A percentile compares a stretch with the other conserved stretches of the same genome.
Evolutionary conservation across 2,113 vertebrate species (phyloP).

Genomic region (Callorhinus ursinus): DNA sequence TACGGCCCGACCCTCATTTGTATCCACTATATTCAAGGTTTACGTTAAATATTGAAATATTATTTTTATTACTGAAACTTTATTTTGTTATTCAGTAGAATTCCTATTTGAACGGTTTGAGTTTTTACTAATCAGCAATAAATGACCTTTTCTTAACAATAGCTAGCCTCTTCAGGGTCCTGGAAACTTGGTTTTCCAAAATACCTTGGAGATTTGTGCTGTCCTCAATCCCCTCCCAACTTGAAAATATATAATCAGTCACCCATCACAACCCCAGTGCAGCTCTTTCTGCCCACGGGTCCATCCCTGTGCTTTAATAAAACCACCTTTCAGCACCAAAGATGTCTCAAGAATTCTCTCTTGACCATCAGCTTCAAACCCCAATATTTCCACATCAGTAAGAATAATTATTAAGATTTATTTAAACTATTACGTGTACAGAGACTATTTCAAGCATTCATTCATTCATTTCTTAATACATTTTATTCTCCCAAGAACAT

Average conservation of each 20-base stretch:
- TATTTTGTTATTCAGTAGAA: not conserved
- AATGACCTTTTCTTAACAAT: not conserved
- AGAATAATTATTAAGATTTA: not conserved
- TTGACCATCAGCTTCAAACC: not conserved
- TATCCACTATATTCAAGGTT: not conserved
- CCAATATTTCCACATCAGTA: not conserved
- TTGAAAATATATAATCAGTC: not conserved
- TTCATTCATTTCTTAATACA: not conserved
- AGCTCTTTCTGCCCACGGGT: not conserved
- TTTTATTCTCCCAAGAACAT: not conserved
- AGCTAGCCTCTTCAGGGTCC: not conserved
- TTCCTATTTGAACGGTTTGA: not conserved
- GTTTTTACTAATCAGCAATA: not conserved
- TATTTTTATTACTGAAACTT: not conserved
- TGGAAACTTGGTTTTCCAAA: not conserved
- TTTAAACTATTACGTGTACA: not conserved
- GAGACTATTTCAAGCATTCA: not conserved
- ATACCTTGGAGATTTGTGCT: not conserved
- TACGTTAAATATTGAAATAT: not conserved
- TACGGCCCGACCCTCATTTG: not conserved
- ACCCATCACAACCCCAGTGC: not conserved
- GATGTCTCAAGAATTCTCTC: not conserved
- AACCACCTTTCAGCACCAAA: not conserved
- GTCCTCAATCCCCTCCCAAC: not conserved
- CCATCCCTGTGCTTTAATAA: not conserved